phyloP scores from a whole-genome alignment of 92 coral and sea anemone species.

The Umimayanthus kanabou region DNA sequence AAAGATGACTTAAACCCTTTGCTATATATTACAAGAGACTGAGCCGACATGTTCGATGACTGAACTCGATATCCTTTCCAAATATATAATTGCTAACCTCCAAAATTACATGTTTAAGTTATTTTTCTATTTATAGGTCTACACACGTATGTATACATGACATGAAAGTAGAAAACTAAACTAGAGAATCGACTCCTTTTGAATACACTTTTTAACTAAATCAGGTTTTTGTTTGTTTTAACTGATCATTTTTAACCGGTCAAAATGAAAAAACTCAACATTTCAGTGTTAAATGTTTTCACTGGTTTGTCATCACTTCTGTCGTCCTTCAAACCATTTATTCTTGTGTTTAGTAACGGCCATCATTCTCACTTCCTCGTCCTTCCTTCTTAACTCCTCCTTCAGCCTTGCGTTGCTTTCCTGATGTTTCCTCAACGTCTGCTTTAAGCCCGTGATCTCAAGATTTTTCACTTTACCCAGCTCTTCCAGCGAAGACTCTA shows the following conservation, averaged over 20 bases:
- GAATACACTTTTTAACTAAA: too few species aligned
- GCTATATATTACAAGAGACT: too few species aligned
- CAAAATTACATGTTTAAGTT: too few species aligned
- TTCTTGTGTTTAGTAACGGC: not conserved
- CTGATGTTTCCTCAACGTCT: slow-evolving; percentile 23
- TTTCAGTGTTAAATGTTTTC: not conserved
- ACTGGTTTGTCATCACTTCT: not conserved
- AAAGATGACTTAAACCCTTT: too few species aligned
- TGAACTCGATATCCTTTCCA: too few species aligned
- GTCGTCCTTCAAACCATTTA: not conserved
- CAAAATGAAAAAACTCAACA: too few species aligned
- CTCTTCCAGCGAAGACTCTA: slow-evolving; percentile 33
- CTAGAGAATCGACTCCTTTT: not conserved
- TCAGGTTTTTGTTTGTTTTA: too few species aligned
- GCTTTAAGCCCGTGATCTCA: slow-evolving; percentile 13
- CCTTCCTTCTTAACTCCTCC: not conserved
- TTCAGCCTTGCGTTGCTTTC: not conserved
- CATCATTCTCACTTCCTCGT: not conserved
- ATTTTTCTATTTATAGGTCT: too few species aligned
- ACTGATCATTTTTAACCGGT: not conserved
- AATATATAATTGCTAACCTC: too few species aligned
- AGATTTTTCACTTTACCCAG: slow-evolving; percentile 23
- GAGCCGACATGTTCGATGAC: too few species aligned
- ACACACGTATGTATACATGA: not conserved
- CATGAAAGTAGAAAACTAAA: not conserved